Evolutionary conservation across 2,113 vertebrate species (phyloP).

Genomic region (human): GRCh38 chr20:53941501-53942000

Average conservation of each 20-base stretch:
- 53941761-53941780: not conserved
- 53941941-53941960: not conserved
- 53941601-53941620: not conserved
- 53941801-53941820: not conserved
- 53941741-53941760: not conserved
- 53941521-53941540: conserved; percentile 62
- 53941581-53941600: fast-evolving
- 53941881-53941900: not conserved
- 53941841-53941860: not conserved
- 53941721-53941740: not conserved
- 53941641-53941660: not conserved
- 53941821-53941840: not conserved
- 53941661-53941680: not conserved
- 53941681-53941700: not conserved
- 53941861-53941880: not conserved
- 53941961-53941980: not conserved
- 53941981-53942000: not conserved
- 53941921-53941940: not conserved
- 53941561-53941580: not conserved
- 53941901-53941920: not conserved
- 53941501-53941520: conserved; percentile 37
- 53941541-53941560: not conserved
- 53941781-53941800: not conserved
- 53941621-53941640: not conserved
- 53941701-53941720: not conserved